Percentiles rank a stretch among this genome's conserved stretches.
These are phyloP conservation scores for Charanyca ferruginea DNA, from an alignment of 2,888 invertebrate species.

Conservation along the genomic window DNA sequence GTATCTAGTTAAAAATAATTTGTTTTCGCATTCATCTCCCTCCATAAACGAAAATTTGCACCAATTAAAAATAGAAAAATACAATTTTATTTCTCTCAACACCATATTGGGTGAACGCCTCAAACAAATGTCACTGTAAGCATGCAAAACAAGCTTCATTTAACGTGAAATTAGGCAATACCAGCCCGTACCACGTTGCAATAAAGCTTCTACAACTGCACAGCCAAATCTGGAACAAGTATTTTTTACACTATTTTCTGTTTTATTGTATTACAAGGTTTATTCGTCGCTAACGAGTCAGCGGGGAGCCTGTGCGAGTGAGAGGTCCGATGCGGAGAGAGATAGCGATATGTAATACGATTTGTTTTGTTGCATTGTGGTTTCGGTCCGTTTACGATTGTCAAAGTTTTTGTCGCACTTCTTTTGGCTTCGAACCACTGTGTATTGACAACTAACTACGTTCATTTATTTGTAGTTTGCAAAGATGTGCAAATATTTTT, in stretches of 20 bases:
- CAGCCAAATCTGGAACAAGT: slow-evolving; percentile 65
- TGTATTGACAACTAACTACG: slow-evolving; percentile 46
- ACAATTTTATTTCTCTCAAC: slow-evolving; percentile 81
- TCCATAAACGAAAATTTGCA: slow-evolving; percentile 75
- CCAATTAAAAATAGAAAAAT: slow-evolving; percentile 89
- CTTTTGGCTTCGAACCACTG: slow-evolving; percentile 64
- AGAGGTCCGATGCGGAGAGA: slow-evolving; percentile 67
- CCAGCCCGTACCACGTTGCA: slow-evolving; percentile 46
- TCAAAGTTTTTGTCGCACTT: slow-evolving; percentile 69
- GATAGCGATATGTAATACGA: slow-evolving; percentile 71
- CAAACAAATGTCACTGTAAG: slow-evolving; percentile 86
- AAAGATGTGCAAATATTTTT: slow-evolving; percentile 2
- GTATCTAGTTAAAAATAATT: slow-evolving; percentile 72
- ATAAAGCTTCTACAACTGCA: slow-evolving; percentile 49
- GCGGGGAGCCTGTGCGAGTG: slow-evolving; percentile 79
- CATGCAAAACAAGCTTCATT: slow-evolving; percentile 58
- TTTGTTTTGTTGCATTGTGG: slow-evolving; percentile 82
- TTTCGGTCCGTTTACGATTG: slow-evolving; percentile 67
- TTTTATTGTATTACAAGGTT: slow-evolving; percentile 87
- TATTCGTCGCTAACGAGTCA: slow-evolving; percentile 87
- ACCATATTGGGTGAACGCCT: slow-evolving; percentile 89
- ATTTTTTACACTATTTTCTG: slow-evolving; percentile 87
- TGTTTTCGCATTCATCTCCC: slow-evolving; percentile 67
- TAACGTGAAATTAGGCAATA: slow-evolving; percentile 39
- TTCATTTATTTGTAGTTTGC: slow-evolving; percentile 35